Evolutionary conservation across 64 coral and sea anemone species (phyloP), one percentile per base, ranked within the genome.

Genomic region (Hydrozoanthus tunicans): DNA sequence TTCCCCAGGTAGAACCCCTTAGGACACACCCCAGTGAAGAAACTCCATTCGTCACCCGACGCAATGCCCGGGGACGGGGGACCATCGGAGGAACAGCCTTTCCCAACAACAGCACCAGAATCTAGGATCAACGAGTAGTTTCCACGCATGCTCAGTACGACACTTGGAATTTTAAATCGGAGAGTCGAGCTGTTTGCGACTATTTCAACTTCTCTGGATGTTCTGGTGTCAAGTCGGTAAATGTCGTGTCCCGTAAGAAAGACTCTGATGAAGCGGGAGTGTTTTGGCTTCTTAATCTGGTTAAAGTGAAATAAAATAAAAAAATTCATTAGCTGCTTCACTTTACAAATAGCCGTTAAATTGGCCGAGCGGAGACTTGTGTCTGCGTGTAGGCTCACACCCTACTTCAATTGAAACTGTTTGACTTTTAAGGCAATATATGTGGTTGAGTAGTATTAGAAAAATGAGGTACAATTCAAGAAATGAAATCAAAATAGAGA

Each of bases 141-240:
- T 59, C 91, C 91, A 11, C 83, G 91, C 91, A 93, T 93, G 63
- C 91, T 93, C 74, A 93, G 9, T 69, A 93, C 91, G 12, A 51
- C 75, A 12, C 59, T 77, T 43, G 91, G 91, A 3, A 68, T 51
- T 11, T 64, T 9, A 56, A 93, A 93, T 9, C 17, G 60, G 12
- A 93, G 83, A 59, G 70, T 43, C 7, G 75, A 79, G 9, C 65
- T 70, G 71, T 58, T 84, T 65, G 67, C 53, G 56, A 51, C 62
- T 5, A 93, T 58, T 9, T 74, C 25, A 55, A 93, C 83, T 20
- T 93, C 91, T n/a, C 62, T 58, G 73, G 91, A 93, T 32, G 83
- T 70, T 17, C 62, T 65, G 12, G 91, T 93, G 83, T 89, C 83
- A 75, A 93, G 62, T 51, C 63, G 74, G 75, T 89, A 93, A 57